Base-by-base conservation (phyloP, 2,113 vertebrate species). In the Alces alces region DNA sequence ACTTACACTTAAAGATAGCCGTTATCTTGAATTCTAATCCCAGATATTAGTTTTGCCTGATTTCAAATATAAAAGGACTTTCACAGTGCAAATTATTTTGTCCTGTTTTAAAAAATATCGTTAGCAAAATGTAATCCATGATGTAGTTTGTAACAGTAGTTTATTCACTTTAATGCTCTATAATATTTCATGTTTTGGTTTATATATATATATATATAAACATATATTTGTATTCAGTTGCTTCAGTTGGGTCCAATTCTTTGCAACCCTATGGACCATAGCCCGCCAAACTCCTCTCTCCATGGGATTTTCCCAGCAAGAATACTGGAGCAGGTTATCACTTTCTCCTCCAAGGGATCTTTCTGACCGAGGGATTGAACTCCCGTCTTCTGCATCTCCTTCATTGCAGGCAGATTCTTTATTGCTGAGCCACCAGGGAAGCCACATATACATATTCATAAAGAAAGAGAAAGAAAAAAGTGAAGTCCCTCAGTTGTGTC, bases 351-450 rank as follows among this genome's bases (percentile, higher is more conserved):
- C 36, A 73, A 21, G 66, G 21, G 36, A 23, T 14, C 70, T 43
- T 73, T 43, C n/a, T 25, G 21, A 43, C 6, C 0, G 1, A 43
- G 36, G 36, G 21, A 43, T 2, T 25, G 36, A 73, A 27, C 3
- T 25, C 36, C n/a, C 23, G 9, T 36, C 64, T 70, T 70, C n/a
- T 70, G 17, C n/a, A 1, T 36, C 64, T 70, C 19, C 64, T 70
- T 17, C 4, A 23, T 3, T 70, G 9, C n/a, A 73, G 70, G 21
- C 36, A 43, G 36, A 73, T 14, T 73, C 21, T 73, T 73, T 43
- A 43, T 43, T 43, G 11, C 5, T 73, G 21, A 25, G 11, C 36
- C 70, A 43, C 21, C 70, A 73, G 70, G 36, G 64, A 36, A 70
- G 19, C 64, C n/a, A 11, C n/a, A 36, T 36, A 66, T 36, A 6